These are phyloP conservation scores for Daktulosphaira vitifoliae DNA, from an alignment of 1,140 invertebrate genomes.

Conservation along the genomic window DNA sequence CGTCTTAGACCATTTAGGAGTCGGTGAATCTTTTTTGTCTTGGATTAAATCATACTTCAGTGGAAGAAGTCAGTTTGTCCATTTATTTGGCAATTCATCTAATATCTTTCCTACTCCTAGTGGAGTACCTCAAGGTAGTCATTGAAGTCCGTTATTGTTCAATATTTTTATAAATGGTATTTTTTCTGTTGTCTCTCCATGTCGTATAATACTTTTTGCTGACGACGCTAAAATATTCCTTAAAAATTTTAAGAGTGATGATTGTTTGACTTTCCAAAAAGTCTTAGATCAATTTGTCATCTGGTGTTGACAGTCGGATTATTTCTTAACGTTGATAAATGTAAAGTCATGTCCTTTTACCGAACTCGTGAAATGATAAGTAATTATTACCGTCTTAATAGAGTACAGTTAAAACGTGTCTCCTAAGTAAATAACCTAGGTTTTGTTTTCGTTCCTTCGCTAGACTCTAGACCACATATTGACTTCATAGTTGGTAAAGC, in stretches of 20 bases:
- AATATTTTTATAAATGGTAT: too few species aligned
- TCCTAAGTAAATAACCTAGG: background rate
- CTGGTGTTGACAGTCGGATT: too few species aligned
- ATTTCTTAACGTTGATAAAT: too few species aligned
- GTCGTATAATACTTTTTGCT: too few species aligned
- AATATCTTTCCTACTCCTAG: background rate
- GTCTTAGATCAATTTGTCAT: too few species aligned
- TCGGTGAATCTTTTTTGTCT: background rate
- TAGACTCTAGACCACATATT: background rate
- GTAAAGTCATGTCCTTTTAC: too few species aligned
- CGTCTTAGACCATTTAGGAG: background rate
- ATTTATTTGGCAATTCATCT: background rate
- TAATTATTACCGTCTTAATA: background rate
- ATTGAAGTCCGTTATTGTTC: background rate
- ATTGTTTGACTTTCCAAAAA: too few species aligned
- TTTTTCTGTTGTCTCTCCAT: too few species aligned
- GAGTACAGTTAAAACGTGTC: background rate
- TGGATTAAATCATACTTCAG: constrained; percentile 8
- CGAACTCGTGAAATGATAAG: background rate
- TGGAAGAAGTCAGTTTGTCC: constrained; percentile 2
- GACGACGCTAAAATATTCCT: too few species aligned
- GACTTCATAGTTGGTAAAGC: background rate
- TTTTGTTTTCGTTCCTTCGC: background rate
- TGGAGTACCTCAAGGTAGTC: background rate
- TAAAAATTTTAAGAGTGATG: too few species aligned